Percentiles rank a stretch among this genome's conserved stretches.
Evolutionary conservation across 2,113 vertebrate species (phyloP).

Genomic region (Odontophorus gujanensis): DNA sequence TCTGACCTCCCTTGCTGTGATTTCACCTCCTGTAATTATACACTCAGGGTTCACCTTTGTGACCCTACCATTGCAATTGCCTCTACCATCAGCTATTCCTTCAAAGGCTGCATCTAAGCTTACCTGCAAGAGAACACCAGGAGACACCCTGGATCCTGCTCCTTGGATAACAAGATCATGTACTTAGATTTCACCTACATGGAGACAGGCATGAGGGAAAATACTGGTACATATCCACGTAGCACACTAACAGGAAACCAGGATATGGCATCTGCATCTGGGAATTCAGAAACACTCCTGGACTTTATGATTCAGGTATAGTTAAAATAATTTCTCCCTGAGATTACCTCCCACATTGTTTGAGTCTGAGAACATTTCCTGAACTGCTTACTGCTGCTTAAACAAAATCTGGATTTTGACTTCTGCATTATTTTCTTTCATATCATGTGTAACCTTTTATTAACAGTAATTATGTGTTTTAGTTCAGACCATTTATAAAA

Average conservation of each 20-base stretch:
- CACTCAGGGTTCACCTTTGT: conserved; percentile 34
- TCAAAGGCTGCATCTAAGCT: conserved; percentile 1
- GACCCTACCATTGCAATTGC: conserved; percentile 19
- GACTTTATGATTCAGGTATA: neutral
- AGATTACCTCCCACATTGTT: neutral
- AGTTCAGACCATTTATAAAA: neutral
- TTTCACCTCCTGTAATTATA: conserved; percentile 58
- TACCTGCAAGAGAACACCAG: conserved; percentile 49
- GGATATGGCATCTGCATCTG: neutral
- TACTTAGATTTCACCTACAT: conserved; percentile 43
- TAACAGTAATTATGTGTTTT: neutral
- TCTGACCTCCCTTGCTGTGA: conserved; percentile 27
- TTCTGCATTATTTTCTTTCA: neutral
- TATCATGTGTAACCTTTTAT: neutral
- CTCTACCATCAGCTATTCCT: conserved; percentile 14
- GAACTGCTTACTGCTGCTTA: neutral
- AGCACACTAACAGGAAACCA: neutral
- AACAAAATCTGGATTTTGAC: neutral
- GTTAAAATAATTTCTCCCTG: neutral
- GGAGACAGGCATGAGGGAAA: conserved; percentile 10
- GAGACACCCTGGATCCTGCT: conserved; percentile 36
- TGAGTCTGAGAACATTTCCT: neutral
- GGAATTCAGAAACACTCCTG: neutral
- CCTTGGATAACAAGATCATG: neutral
- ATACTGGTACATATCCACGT: neutral